Percentiles rank a stretch among this genome's conserved stretches.
phyloP scores from a whole-genome alignment of 1,140 invertebrate species.

The Panagrolaimus sp. region DNA sequence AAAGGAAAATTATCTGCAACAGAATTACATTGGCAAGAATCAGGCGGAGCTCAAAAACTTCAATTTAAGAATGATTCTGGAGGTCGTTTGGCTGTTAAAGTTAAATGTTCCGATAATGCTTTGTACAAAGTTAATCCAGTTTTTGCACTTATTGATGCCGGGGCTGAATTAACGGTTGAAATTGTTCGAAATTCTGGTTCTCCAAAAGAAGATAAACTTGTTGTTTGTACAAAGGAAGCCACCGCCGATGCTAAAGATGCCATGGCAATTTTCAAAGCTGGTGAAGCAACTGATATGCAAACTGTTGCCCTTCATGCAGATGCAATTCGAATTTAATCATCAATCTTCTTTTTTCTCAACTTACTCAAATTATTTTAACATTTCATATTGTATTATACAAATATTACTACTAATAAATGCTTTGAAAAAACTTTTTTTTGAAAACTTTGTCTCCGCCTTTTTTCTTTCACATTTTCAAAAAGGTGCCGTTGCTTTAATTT shows the following conservation, averaged over 20 bases:
- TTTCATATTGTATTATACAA: too few relatives aligned
- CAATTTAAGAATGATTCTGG: slow-evolving; percentile 28
- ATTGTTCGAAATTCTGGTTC: slow-evolving; percentile 20
- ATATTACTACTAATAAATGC: too few relatives aligned
- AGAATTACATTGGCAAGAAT: slow-evolving; percentile 26
- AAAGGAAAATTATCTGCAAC: slow-evolving; percentile 14
- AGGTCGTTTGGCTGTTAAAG: slow-evolving; percentile 34
- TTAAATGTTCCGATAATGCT: slow-evolving; percentile 43
- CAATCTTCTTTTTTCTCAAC: not conserved
- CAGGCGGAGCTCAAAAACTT: slow-evolving; percentile 24
- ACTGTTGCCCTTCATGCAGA: not conserved
- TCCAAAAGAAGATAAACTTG: slow-evolving; percentile 28
- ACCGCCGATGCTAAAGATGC: slow-evolving; percentile 3
- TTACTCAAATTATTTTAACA: too few relatives aligned
- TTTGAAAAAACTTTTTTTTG: too few relatives aligned
- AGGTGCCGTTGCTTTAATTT: too few relatives aligned
- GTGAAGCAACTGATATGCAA: not conserved
- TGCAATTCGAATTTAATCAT: slow-evolving; percentile 7
- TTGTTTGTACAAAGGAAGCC: not conserved
- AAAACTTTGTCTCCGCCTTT: too few relatives aligned
- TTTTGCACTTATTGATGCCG: slow-evolving; percentile 32
- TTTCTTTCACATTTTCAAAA: too few relatives aligned
- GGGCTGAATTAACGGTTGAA: slow-evolving; percentile 15
- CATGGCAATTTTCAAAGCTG: not conserved
- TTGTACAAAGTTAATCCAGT: slow-evolving; percentile 41